Evolutionary conservation across 2,113 vertebrate genomes (phyloP).

Genomic region (Gobiocypris rarus): DNA sequence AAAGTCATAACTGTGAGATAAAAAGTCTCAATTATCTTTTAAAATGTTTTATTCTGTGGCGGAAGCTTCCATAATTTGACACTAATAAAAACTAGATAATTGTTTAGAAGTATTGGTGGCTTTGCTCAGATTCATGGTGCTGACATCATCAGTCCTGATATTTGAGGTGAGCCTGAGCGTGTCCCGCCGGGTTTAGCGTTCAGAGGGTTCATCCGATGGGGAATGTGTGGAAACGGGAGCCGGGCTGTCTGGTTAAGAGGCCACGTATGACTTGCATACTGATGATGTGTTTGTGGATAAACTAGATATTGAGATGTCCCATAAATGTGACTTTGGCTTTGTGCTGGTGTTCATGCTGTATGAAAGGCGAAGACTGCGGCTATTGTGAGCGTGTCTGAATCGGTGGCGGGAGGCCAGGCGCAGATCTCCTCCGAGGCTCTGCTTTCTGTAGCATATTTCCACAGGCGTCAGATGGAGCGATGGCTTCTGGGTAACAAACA

Average conservation of each 20-base stretch:
- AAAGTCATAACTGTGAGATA: too few species aligned
- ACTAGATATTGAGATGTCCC: constrained; percentile 45
- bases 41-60: too few species aligned
- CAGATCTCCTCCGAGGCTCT: background rate
- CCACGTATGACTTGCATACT: constrained; percentile 24
- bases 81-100: too few species aligned
- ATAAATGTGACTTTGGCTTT: constrained; percentile 33
- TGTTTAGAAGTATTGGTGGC: too few species aligned
- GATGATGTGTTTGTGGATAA: constrained; percentile 38
- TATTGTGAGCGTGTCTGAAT: constrained; percentile 34
- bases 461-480: background rate
- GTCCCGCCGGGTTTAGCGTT: too few species aligned
- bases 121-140: too few species aligned
- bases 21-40: too few species aligned
- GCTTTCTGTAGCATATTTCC: constrained; percentile 4
- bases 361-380: constrained; percentile 30
- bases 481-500: background rate
- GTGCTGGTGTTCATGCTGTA: constrained; percentile 25
- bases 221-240: background rate
- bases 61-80: too few species aligned
- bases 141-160: too few species aligned
- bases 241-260: constrained; percentile 14
- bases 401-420: background rate
- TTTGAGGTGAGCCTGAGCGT: too few species aligned
- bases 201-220: too few species aligned